Evolutionary conservation across 1,140 invertebrate species (phyloP).

Genomic region (Temnothorax curvispinosus): DNA sequence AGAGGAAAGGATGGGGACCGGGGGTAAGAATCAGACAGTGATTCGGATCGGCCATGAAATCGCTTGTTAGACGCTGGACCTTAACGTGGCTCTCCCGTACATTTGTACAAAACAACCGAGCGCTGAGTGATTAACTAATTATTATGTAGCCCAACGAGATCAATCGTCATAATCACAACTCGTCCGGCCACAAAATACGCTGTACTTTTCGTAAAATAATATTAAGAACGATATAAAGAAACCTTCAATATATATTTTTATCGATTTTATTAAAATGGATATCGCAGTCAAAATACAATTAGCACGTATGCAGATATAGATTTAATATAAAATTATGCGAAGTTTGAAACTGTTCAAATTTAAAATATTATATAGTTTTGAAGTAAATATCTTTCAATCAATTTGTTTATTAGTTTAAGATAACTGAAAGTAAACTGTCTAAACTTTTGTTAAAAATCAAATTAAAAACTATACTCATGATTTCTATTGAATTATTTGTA

Average conservation of each 20-base stretch:
- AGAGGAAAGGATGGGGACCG: conserved; percentile 50
- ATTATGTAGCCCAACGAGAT: conserved; percentile 61
- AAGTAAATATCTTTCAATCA: neutral
- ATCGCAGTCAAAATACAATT: neutral
- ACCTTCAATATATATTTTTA: neutral
- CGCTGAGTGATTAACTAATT: conserved; percentile 79
- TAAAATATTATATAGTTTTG: neutral
- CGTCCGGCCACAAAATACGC: neutral
- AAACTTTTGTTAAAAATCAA: neutral
- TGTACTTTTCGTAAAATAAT: neutral
- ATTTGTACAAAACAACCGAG: conserved; percentile 70
- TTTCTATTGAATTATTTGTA: conserved; percentile 49
- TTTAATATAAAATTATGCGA: neutral
- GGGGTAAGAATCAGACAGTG: conserved; percentile 52
- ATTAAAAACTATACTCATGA: conserved; percentile 17
- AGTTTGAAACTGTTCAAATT: neutral
- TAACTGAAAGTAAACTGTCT: neutral
- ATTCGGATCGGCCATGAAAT: conserved; percentile 61
- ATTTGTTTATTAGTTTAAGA: neutral
- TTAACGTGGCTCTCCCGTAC: conserved; percentile 43
- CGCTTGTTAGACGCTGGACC: conserved; percentile 72
- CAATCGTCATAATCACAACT: conserved; percentile 58
- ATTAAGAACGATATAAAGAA: neutral
- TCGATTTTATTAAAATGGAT: neutral
- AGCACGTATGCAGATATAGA: neutral